These are phyloP conservation scores for Cephalopterus ornatus DNA, from an alignment of 2,113 vertebrate species.

Conservation along the genomic window DNA sequence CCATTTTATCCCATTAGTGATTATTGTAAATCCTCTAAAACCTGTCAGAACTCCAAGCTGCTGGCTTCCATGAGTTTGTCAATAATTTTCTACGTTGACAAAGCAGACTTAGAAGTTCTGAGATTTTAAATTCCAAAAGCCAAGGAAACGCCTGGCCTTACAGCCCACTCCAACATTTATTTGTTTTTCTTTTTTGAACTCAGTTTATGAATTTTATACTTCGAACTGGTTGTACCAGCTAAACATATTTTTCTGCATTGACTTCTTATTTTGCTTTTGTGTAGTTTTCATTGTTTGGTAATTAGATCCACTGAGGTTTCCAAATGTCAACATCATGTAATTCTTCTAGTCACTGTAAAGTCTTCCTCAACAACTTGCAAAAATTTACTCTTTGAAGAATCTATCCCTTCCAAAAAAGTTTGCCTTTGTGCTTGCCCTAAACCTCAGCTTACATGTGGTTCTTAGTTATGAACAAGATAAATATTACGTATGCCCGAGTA, in stretches of 20 bases:
- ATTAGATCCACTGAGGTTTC: conserved; percentile 8
- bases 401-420: not conserved
- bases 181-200: not conserved
- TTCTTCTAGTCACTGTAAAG: not conserved
- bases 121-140: not conserved
- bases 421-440: not conserved
- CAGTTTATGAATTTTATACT: not conserved
- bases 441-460: fast-evolving
- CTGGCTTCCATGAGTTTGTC: not conserved
- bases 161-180: not conserved
- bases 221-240: not conserved
- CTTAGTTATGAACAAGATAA: not conserved
- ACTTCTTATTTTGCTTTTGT: not conserved
- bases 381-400: not conserved
- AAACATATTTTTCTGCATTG: not conserved
- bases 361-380: not conserved
- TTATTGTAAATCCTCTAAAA: not conserved
- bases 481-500: not conserved
- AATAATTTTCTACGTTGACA: not conserved
- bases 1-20: not conserved
- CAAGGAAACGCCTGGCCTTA: not conserved
- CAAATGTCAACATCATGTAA: not conserved
- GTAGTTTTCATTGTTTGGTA: conserved; percentile 3
- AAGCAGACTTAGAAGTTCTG: not conserved
- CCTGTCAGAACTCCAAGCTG: not conserved